Evolutionary conservation across 2,888 invertebrate species (phyloP).

Genomic region (Teleiodes luculella): DNA sequence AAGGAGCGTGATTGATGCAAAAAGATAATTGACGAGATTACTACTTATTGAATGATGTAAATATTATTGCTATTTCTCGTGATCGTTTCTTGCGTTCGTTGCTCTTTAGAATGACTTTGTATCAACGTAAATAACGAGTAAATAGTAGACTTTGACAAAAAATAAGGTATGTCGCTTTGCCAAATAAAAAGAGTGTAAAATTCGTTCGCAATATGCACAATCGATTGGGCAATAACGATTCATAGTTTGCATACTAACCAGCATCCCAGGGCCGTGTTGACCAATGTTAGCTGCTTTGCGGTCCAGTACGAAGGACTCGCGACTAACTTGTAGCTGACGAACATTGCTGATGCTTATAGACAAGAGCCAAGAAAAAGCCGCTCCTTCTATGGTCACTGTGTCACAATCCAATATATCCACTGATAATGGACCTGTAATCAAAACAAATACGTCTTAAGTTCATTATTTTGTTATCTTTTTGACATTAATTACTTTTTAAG

Average conservation of each 20-base stretch:
- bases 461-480: slow-evolving; percentile 10
- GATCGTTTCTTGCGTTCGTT: too few species aligned
- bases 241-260: slow-evolving; percentile 51
- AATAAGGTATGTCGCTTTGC: too few species aligned
- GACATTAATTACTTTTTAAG: too few species aligned
- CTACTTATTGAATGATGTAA: too few species aligned
- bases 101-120: too few species aligned
- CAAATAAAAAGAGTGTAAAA: neutral
- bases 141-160: too few species aligned
- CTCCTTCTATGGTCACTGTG: slow-evolving; percentile 79
- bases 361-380: slow-evolving; percentile 82
- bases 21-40: too few species aligned
- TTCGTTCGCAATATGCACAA: neutral
- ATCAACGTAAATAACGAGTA: too few species aligned
- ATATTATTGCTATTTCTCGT: too few species aligned
- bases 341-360: slow-evolving; percentile 80
- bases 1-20: too few species aligned
- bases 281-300: slow-evolving; percentile 77
- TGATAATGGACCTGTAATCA: slow-evolving; percentile 79
- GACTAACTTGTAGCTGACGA: slow-evolving; percentile 72
- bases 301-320: slow-evolving; percentile 82
- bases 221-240: neutral
- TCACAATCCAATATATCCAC: slow-evolving; percentile 79
- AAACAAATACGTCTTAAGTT: slow-evolving; percentile 1
- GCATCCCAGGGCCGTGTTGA: slow-evolving; percentile 81